Percentiles rank a stretch among this genome's conserved stretches.
These are phyloP conservation scores for Sisyra terminalis DNA, from an alignment of 2,888 invertebrate genomes.

Conservation along the genomic window DNA sequence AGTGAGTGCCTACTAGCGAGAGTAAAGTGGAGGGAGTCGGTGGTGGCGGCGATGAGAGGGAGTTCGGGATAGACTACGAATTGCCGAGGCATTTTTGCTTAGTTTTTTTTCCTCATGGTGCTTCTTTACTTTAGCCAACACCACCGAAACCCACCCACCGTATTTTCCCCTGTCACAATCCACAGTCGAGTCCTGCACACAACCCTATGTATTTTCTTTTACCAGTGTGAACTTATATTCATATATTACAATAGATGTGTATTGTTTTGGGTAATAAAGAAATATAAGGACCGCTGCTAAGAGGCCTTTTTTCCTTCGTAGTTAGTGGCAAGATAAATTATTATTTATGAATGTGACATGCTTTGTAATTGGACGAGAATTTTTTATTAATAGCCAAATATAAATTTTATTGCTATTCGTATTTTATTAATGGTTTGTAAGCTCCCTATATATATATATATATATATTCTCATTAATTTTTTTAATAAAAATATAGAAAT, in stretches of 20 bases:
- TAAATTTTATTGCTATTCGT: too few species aligned
- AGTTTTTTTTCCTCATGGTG: slow-evolving; percentile 19
- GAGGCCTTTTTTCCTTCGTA: too few species aligned
- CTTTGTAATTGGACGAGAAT: too few species aligned
- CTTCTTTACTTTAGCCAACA: not conserved
- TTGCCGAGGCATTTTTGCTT: slow-evolving; percentile 25
- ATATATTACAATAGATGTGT: slow-evolving; percentile 6
- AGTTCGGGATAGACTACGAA: slow-evolving; percentile 24
- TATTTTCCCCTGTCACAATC: not conserved
- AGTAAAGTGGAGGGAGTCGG: slow-evolving; percentile 15
- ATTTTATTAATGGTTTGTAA: too few species aligned
- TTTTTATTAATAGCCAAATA: too few species aligned
- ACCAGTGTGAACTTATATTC: slow-evolving; percentile 7
- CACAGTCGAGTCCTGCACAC: not conserved
- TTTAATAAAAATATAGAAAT: too few species aligned
- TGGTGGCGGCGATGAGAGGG: slow-evolving; percentile 9
- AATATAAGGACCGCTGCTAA: not conserved
- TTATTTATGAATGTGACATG: too few species aligned
- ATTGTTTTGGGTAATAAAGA: slow-evolving; percentile 7
- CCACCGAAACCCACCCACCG: slow-evolving; percentile 17
- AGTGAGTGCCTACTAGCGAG: slow-evolving; percentile 15
- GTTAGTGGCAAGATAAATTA: too few species aligned
- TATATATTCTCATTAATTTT: too few species aligned
- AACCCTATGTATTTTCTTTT: not conserved
- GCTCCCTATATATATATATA: too few species aligned